Percentiles rank a stretch among this genome's conserved stretches.
Conservation (phyloP, 2,888 invertebrate genomes). For the Ethmia dodecea region DNA sequence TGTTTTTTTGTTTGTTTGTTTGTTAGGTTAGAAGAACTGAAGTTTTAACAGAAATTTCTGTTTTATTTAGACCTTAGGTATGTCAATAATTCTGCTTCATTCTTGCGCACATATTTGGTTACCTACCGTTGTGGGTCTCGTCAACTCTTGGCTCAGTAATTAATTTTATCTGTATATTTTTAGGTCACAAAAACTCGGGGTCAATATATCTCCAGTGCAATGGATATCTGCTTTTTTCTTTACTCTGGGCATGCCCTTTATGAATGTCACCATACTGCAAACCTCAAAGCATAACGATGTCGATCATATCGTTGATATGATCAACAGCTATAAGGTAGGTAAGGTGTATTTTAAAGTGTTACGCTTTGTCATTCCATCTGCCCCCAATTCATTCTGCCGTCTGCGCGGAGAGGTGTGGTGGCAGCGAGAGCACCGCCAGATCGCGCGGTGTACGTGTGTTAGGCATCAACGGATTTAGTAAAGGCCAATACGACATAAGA, state of each 20-base stretch:
- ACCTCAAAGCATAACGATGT: conserved; percentile 31
- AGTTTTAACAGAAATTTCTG: neutral
- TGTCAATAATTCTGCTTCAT: too few relatives aligned
- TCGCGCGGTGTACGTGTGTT: neutral
- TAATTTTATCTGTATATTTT: conserved; percentile 13
- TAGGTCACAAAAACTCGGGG: conserved; percentile 13
- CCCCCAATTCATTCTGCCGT: neutral
- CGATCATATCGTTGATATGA: conserved; percentile 45
- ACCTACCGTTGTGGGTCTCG: too few relatives aligned
- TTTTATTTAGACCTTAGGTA: neutral
- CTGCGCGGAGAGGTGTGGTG: neutral
- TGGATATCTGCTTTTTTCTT: conserved; percentile 44
- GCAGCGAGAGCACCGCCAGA: neutral
- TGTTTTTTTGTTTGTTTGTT: too few relatives aligned
- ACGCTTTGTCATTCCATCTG: neutral
- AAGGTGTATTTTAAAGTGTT: neutral
- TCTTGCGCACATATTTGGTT: too few relatives aligned
- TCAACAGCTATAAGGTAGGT: conserved; percentile 51
- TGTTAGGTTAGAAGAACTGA: neutral
- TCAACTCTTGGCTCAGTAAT: neutral
- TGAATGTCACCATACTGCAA: conserved; percentile 34
- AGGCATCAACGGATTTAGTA: neutral
- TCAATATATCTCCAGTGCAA: conserved; percentile 45
- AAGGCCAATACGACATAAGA: neutral
- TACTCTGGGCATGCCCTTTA: conserved; percentile 27